Base-by-base conservation (phyloP, 2,888 invertebrate species). In the Apotomis turbidana region DNA sequence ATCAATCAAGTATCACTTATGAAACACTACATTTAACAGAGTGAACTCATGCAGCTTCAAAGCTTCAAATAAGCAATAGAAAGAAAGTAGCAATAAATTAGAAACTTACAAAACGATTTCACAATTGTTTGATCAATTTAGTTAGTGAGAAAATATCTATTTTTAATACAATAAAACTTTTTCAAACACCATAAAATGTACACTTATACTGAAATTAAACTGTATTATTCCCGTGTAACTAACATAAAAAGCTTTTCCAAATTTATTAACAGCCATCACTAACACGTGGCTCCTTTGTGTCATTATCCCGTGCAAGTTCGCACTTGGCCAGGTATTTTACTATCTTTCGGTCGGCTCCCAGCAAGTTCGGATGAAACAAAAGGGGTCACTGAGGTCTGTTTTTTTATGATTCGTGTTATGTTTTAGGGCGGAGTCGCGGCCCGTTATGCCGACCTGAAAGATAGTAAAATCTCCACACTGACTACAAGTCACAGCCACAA, bases 401-500 rank as follows among this genome's bases (percentile, higher is more conserved):
- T 75, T 75, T 75, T 75, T 80, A 80, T 83, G 76, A 81, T 81
- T 73, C 81, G 83, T 90, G 85, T 89, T 91, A 77, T 91, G 83
- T 93, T 93, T 85, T 92, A 93, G 94, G 95, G 95, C 93, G 94
- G 95, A 87, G 94, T 95, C 84, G 95, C 95, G 89, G 95, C 95
- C 89, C 96, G 96, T 86, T 97, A 97, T 94, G 95, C 95, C 90
- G 97, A 97, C 93, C 95, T 97, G 95, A 97, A 97, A 96, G 97
- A 97, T 95, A 96, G 96, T 95, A 97, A 97, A 95, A 97, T 98
- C 89, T 95, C 96, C 80, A 97, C 97, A 83, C 93, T 98, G 90
- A 97, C 96, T 78, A 96, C 97, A 79, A 95, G 96, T 88, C 96
- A 97, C 94, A 97, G 97, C 93, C 96, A 97, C 93, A 98, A 98